phyloP scores from a whole-genome alignment of 2,113 vertebrate species.

The Chaetura pelagica region DNA sequence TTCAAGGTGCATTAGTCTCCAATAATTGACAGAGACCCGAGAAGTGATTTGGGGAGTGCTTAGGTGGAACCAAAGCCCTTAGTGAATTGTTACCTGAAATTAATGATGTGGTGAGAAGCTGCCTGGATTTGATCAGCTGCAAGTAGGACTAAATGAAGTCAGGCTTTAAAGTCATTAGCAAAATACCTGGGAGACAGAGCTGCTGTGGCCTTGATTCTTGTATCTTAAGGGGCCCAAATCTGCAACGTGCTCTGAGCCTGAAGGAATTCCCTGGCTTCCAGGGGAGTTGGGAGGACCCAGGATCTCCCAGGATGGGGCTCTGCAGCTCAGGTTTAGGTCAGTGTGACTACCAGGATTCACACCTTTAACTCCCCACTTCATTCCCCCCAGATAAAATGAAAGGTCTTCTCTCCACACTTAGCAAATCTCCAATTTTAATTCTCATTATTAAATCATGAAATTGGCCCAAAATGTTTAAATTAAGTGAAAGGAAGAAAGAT shows the following conservation, averaged over 20 bases:
- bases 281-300: background rate
- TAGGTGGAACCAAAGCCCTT: background rate
- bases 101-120: constrained; percentile 1
- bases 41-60: constrained; percentile 17
- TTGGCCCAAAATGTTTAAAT: constrained; percentile 78
- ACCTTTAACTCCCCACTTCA: constrained; percentile 52
- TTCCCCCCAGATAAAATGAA: constrained; percentile 52
- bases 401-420: constrained; percentile 67
- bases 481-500: constrained; percentile 75
- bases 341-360: background rate
- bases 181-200: constrained; percentile 5
- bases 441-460: constrained; percentile 79
- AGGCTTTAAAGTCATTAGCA: constrained; percentile 56
- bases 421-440: constrained; percentile 75
- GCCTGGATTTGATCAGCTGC: constrained; percentile 40
- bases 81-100: constrained; percentile 57
- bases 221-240: background rate
- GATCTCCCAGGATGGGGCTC: background rate
- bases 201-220: background rate
- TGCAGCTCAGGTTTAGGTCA: background rate
- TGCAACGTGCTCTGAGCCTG: background rate
- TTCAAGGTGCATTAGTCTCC: constrained; percentile 12
- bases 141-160: background rate
- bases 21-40: constrained; percentile 29
- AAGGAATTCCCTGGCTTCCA: background rate